Conservation (phyloP, 2,888 invertebrate species). For the Dysmachus trigonus region DNA sequence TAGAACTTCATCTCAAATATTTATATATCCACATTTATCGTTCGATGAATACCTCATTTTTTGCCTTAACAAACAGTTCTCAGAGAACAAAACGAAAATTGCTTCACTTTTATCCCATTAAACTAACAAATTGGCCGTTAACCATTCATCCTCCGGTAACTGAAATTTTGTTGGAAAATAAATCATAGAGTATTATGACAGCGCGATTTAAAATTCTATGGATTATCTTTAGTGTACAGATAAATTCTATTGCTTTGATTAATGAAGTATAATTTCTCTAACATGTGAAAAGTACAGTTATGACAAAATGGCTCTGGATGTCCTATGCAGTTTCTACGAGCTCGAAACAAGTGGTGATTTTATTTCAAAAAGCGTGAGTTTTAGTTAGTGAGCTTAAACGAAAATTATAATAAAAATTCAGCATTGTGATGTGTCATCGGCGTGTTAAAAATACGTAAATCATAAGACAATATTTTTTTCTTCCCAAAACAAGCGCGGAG, state of each 20-base stretch:
- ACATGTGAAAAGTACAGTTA: neutral
- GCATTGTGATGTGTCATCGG: neutral
- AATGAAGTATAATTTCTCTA: conserved; percentile 23
- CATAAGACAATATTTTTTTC: neutral
- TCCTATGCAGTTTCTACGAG: conserved; percentile 4
- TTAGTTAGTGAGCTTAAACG: neutral
- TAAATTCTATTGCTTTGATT: conserved; percentile 6
- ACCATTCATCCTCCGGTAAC: conserved; percentile 84
- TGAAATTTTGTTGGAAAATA: conserved; percentile 18
- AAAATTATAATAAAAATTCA: conserved; percentile 3
- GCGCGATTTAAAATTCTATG: neutral
- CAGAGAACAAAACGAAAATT: neutral
- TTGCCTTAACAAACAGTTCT: neutral
- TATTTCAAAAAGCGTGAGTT: conserved; percentile 27
- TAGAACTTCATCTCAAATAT: conserved; percentile 18
- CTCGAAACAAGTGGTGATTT: conserved; percentile 13
- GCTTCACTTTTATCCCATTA: conserved; percentile 62
- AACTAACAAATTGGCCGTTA: conserved; percentile 86
- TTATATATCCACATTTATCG: conserved; percentile 6
- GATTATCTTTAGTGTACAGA: neutral
- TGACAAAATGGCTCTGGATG: conserved; percentile 13
- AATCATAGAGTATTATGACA: neutral
- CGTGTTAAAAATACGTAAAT: neutral
- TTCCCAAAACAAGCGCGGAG: neutral
- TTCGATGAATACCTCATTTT: conserved; percentile 16